Evolutionary conservation across 2,888 invertebrate genomes (phyloP), one percentile per base, ranked within the genome.

Genomic region (Acronicta psi): DNA sequence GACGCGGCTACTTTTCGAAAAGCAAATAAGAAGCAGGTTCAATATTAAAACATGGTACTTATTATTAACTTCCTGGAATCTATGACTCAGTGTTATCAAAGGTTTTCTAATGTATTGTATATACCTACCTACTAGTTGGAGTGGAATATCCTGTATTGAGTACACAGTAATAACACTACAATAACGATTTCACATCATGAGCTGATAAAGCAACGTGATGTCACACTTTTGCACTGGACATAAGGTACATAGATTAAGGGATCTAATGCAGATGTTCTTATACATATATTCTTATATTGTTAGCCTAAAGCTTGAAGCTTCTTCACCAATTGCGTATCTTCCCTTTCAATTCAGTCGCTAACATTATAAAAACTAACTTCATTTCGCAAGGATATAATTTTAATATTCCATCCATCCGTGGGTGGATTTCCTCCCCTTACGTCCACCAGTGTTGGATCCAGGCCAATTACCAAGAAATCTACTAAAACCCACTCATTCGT

Each of bases 361-460:
- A 37, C 9, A 37, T 37, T 23, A 42, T 59, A 36, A 50, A 62
- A 67, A 50, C 42, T 47, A 45, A 49, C 16, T 38, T 13, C 8
- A 45, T 46, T 69, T 55, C 31, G 10, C 37, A 51, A 43, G 42
- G 43, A 53, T 43, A 16, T 62, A 50, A 71, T 51, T 40, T 16
- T 40, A 23, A 44, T 29, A 23, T 11, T n/a, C 38, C 49, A 47
- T 40, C n/a, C 4, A 29, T 29, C 23, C 38, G 59, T 59, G 51
- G 59, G 68, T 47, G 46, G 60, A 47, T 61, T 25, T 25, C 47
- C 55, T 67, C 62, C 63, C 56, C 61, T 56, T 60, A 45, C 62
- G n/a, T 81, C 80, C 71, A 72, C 80, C 62, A 68, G 64, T 55
- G 56, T 84, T 86, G 83, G 82, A 80, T 67, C 65, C 45, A 58